Percentiles rank a stretch among this genome's conserved stretches.
These are phyloP conservation scores for Brevipalpus yothersi DNA, from an alignment of 1,140 invertebrate genomes.

Conservation along the genomic window DNA sequence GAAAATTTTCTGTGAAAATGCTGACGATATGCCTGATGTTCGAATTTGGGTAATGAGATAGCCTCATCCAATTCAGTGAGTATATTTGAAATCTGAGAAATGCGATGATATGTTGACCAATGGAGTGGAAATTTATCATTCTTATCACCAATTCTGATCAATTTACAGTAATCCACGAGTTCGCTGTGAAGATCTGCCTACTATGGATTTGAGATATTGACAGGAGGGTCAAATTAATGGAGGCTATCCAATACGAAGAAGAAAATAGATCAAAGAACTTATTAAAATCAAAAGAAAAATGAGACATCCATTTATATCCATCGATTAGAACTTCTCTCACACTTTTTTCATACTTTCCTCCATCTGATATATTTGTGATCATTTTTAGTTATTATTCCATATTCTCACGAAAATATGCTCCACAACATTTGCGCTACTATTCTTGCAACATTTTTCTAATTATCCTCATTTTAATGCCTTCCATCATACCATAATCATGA, in stretches of 20 bases:
- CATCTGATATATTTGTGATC: no score
- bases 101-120: background rate
- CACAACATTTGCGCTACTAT: no score
- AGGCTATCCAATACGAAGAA: background rate
- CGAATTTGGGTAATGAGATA: conserved; percentile 18
- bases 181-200: conserved; percentile 10
- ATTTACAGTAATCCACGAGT: conserved; percentile 12
- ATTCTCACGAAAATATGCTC: no score
- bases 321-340: no score
- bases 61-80: conserved; percentile 15
- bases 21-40: conserved; percentile 17
- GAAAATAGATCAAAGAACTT: background rate
- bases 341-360: no score
- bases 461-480: no score
- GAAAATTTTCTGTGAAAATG: conserved; percentile 19
- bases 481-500: no score
- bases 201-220: conserved; percentile 10
- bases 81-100: background rate
- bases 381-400: no score
- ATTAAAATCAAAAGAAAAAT: no score
- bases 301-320: no score
- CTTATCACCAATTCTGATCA: background rate
- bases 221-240: conserved; percentile 10
- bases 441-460: no score
- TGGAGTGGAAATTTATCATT: background rate